Percentiles rank a stretch among this genome's conserved stretches.
Evolutionary conservation across 2,888 invertebrate species (phyloP).

Genomic region (Notodonta dromedarius): DNA sequence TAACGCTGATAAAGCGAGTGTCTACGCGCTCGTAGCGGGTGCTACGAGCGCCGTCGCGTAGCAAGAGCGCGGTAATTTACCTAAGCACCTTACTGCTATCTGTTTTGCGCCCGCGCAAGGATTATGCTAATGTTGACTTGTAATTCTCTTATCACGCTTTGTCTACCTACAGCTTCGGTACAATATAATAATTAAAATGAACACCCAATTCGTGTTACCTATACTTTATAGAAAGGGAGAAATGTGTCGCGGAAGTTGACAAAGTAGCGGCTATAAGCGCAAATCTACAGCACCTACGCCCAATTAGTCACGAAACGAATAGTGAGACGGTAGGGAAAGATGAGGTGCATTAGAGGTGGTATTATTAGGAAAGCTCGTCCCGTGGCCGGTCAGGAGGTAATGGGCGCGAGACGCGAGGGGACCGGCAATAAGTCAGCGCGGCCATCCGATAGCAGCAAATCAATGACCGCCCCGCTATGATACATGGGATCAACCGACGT

Average conservation of each 20-base stretch:
- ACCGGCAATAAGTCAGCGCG: conserved; percentile 74
- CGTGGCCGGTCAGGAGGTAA: conserved; percentile 57
- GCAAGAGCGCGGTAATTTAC: conserved; percentile 68
- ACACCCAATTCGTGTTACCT: conserved; percentile 8
- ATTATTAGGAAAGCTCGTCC: conserved; percentile 44
- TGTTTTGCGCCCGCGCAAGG: conserved; percentile 70
- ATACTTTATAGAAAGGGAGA: conserved; percentile 4
- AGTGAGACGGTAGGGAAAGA: conserved; percentile 62
- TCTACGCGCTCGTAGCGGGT: conserved; percentile 44
- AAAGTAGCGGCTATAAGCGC: conserved; percentile 49
- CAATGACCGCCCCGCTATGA: conserved; percentile 81
- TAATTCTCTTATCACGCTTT: conserved; percentile 79
- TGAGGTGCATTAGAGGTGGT: conserved; percentile 68
- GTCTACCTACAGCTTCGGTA: conserved; percentile 62
- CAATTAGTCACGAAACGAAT: conserved; percentile 85
- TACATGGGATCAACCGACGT: conserved; percentile 78
- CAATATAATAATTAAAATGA: conserved; percentile 46
- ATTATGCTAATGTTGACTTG: conserved; percentile 78
- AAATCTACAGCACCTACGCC: conserved; percentile 73
- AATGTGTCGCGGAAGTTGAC: conserved; percentile 27
- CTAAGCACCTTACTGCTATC: conserved; percentile 83
- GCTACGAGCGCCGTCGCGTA: conserved; percentile 48
- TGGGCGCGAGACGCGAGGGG: conserved; percentile 66
- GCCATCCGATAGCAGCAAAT: conserved; percentile 76
- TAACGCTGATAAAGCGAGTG: conserved; percentile 48